Evolutionary conservation across 2,113 vertebrate genomes (phyloP).

Genomic region (Pygoscelis adeliae): DNA sequence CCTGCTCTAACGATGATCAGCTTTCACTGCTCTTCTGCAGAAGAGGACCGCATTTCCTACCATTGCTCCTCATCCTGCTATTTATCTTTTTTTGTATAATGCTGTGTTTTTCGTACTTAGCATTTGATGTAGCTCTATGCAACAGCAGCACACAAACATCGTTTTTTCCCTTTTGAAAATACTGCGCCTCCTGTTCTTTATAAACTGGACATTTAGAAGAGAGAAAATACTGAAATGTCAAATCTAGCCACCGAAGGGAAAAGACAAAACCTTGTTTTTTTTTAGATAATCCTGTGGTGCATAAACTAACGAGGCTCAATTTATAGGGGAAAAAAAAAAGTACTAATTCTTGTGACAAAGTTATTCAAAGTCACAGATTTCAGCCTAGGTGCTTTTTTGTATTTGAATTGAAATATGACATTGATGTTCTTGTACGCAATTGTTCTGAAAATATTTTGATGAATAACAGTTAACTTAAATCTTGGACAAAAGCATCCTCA

Average conservation of each 20-base stretch:
- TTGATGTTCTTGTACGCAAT: neutral
- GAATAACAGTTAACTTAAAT: neutral
- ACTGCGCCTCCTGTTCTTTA: neutral
- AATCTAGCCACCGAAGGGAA: neutral
- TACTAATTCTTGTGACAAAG: neutral
- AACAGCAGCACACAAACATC: neutral
- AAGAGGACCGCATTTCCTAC: neutral
- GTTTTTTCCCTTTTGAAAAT: neutral
- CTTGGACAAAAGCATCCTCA: neutral
- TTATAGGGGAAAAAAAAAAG: neutral
- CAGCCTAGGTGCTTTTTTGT: neutral
- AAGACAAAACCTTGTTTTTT: neutral
- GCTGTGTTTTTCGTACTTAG: neutral
- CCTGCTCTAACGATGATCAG: neutral
- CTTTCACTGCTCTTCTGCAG: neutral
- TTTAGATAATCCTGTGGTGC: neutral
- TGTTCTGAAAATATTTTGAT: neutral
- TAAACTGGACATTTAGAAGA: neutral
- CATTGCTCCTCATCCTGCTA: neutral
- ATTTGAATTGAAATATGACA: neutral
- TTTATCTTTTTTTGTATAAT: neutral
- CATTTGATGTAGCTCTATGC: neutral
- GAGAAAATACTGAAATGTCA: neutral
- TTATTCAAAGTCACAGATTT: neutral
- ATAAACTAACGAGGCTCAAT: neutral